These are phyloP conservation scores for Resseliella maxima DNA, from an alignment of 2,888 invertebrate genomes.

Conservation along the genomic window DNA sequence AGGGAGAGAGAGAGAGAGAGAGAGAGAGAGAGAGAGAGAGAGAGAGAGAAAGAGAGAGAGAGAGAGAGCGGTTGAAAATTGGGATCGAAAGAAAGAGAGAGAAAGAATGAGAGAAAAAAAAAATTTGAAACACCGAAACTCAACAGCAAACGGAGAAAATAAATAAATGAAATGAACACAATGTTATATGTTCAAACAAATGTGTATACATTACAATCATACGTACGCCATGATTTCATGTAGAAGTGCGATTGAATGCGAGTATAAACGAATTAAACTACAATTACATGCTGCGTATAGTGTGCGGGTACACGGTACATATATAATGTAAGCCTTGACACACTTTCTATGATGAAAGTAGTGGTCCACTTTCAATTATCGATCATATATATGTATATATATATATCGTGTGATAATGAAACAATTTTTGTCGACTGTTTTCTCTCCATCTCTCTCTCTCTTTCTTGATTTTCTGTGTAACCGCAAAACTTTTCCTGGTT, in stretches of 20 bases:
- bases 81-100: neutral
- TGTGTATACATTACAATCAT: neutral
- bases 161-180: conserved; percentile 45
- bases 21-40: no score
- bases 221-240: neutral
- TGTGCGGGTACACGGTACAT: conserved; percentile 15
- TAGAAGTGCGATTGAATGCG: conserved; percentile 51
- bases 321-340: conserved; percentile 53
- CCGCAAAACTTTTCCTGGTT: neutral
- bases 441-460: neutral
- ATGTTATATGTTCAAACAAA: neutral
- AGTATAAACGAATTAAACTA: conserved; percentile 33
- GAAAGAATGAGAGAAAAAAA: neutral
- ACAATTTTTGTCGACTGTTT: conserved; percentile 29
- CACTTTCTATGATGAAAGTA: conserved; percentile 38
- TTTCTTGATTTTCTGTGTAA: neutral
- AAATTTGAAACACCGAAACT: neutral
- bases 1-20: neutral
- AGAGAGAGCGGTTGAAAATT: neutral
- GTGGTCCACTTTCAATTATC: conserved; percentile 51
- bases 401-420: conserved; percentile 55
- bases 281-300: conserved; percentile 36
- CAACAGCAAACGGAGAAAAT: conserved; percentile 31
- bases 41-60: neutral
- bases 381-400: no score